A percentile compares a stretch with the other conserved stretches of the same genome.
phyloP scores from a whole-genome alignment of 2,888 invertebrate species.

The Encarsia formosa region DNA sequence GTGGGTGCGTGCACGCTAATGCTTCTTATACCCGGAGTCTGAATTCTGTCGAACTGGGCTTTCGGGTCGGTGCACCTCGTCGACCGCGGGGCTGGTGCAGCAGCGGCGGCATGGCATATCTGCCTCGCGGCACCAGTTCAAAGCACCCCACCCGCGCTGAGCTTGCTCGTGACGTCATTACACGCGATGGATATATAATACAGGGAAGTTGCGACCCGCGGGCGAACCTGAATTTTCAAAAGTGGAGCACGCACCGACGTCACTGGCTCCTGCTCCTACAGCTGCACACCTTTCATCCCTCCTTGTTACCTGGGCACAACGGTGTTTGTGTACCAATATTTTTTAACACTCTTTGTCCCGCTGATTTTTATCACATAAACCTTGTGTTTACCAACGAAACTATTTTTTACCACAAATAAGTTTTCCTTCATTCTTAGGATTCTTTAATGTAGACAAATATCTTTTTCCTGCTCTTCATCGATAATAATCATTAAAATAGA shows the following conservation, averaged over 20 bases:
- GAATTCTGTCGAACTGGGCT: constrained; percentile 40
- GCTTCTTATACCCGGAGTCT: constrained; percentile 30
- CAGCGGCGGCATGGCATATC: constrained; percentile 10
- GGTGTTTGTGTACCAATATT: too few relatives aligned
- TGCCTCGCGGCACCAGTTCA: not conserved
- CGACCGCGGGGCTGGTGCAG: constrained; percentile 1
- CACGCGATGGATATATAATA: not conserved
- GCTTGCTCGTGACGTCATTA: not conserved
- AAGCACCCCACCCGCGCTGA: not conserved
- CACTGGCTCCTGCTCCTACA: not conserved
- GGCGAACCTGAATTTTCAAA: constrained; percentile 26
- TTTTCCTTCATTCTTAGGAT: too few relatives aligned
- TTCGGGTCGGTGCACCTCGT: constrained; percentile 47
- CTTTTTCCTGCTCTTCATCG: too few relatives aligned
- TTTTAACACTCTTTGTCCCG: too few relatives aligned
- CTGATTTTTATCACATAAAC: too few relatives aligned
- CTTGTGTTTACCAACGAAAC: too few relatives aligned
- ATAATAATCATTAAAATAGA: too few relatives aligned
- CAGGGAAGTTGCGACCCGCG: not conserved
- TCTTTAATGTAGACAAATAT: too few relatives aligned
- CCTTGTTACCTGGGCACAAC: too few relatives aligned
- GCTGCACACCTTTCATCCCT: too few relatives aligned
- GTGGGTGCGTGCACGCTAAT: not conserved
- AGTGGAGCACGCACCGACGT: constrained; percentile 27
- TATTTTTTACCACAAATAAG: too few relatives aligned